A percentile compares a stretch with the other conserved stretches of the same genome.
These are phyloP conservation scores for Chelmon rostratus DNA, from an alignment of 2,797 vertebrate genomes.

Conservation along the genomic window DNA sequence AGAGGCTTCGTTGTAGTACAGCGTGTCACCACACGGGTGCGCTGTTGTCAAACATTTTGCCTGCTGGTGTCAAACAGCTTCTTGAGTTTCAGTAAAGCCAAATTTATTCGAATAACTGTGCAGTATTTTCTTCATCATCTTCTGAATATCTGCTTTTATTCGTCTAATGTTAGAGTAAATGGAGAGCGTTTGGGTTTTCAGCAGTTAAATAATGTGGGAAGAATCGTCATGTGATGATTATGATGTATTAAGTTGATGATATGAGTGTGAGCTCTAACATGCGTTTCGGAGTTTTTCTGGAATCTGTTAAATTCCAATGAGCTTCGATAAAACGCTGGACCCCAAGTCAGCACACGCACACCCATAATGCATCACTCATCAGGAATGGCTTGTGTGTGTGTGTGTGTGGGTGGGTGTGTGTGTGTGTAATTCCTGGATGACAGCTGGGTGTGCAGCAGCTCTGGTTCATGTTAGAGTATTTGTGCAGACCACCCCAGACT, in stretches of 20 bases:
- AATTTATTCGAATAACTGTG: neutral
- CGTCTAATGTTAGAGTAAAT: neutral
- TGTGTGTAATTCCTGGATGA: slow-evolving; percentile 40
- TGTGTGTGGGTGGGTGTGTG: slow-evolving; percentile 19
- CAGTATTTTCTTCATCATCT: neutral
- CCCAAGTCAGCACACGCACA: slow-evolving; percentile 20
- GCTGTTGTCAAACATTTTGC: slow-evolving; percentile 15
- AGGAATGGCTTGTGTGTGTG: slow-evolving; percentile 32
- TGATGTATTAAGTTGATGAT: neutral
- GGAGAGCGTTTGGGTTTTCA: fast-evolving
- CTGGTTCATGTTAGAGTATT: slow-evolving; percentile 41
- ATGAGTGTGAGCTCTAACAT: neutral
- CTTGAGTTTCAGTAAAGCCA: neutral
- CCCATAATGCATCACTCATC: slow-evolving; percentile 46
- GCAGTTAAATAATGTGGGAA: neutral
- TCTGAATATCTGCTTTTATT: no score
- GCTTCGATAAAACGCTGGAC: slow-evolving; percentile 9
- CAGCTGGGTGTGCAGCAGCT: slow-evolving; percentile 41
- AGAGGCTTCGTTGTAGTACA: neutral
- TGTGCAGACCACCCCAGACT: slow-evolving; percentile 16
- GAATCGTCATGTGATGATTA: neutral
- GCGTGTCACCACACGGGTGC: slow-evolving; percentile 5
- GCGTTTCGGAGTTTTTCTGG: neutral
- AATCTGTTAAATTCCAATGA: neutral
- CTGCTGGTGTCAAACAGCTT: neutral